phyloP scores from a whole-genome alignment of 2,888 invertebrate genomes.

The Andrena haemorrhoa region DNA sequence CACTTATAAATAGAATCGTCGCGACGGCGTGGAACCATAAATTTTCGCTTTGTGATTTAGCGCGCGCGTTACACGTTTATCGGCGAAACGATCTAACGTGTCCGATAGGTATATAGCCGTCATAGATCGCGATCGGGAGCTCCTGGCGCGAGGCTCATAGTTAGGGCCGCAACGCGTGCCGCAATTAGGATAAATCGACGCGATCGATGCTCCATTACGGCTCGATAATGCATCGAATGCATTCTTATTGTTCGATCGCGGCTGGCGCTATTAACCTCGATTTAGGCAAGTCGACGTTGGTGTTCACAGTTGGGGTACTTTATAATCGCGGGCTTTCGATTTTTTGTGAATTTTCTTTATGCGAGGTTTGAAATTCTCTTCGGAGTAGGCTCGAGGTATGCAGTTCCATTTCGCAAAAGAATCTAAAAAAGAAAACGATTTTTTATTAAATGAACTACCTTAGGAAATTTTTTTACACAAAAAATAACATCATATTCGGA shows the following conservation, averaged over 20 bases:
- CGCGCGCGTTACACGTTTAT: slow-evolving; percentile 69
- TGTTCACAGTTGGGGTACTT: too few species aligned
- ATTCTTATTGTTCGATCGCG: slow-evolving; percentile 7
- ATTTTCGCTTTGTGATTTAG: slow-evolving; percentile 80
- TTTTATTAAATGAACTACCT: too few species aligned
- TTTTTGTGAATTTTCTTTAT: too few species aligned
- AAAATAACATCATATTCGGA: too few species aligned
- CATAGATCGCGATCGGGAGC: slow-evolving; percentile 54
- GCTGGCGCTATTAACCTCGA: not conserved
- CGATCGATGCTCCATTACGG: slow-evolving; percentile 11
- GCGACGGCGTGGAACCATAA: slow-evolving; percentile 80
- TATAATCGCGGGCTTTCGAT: too few species aligned
- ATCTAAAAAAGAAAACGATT: too few species aligned
- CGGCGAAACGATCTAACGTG: slow-evolving; percentile 54
- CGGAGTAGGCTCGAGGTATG: too few species aligned
- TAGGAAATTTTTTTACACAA: too few species aligned
- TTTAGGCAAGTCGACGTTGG: not conserved
- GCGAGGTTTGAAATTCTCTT: too few species aligned
- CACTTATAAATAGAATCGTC: slow-evolving; percentile 81
- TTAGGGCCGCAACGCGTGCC: not conserved
- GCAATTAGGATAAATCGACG: slow-evolving; percentile 55
- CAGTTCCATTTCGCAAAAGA: too few species aligned
- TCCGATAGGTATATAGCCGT: slow-evolving; percentile 48
- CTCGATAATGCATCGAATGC: slow-evolving; percentile 15
- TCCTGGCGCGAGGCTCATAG: slow-evolving; percentile 23